Percentiles rank a stretch among this genome's conserved stretches.
Evolutionary conservation across 2,888 invertebrate genomes (phyloP).

Genomic region (Latrodectus elegans): DNA sequence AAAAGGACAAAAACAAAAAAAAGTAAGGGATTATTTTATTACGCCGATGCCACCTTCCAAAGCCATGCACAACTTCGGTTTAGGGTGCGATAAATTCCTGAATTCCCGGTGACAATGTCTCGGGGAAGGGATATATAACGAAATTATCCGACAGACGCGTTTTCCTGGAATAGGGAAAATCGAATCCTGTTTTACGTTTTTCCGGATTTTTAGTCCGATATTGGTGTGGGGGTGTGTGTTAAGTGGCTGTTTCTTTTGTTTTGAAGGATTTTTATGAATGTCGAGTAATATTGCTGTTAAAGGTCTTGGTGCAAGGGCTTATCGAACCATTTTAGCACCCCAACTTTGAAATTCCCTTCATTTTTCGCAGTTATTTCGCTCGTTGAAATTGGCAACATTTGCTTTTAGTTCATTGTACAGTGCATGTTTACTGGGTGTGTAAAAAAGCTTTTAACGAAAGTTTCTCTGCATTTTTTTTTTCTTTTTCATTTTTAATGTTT

Average conservation of each 20-base stretch:
- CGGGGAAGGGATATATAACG: background rate
- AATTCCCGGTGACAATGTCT: background rate
- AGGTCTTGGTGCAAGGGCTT: no score
- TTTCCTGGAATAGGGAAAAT: background rate
- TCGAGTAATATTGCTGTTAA: background rate
- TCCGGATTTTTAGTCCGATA: background rate
- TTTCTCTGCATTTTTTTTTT: no score
- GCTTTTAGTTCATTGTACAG: no score
- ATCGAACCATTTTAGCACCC: no score
- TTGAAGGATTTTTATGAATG: constrained; percentile 2
- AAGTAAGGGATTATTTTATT: constrained; percentile 47
- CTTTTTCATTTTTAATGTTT: no score
- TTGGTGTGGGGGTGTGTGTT: background rate
- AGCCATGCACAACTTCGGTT: constrained; percentile 9
- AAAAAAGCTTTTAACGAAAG: no score
- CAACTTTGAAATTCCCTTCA: no score
- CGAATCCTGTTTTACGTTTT: background rate
- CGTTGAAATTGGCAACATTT: no score
- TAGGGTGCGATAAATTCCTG: constrained; percentile 47
- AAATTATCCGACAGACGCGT: background rate
- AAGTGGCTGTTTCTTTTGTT: background rate
- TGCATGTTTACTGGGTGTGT: no score
- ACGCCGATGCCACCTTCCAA: constrained; percentile 13
- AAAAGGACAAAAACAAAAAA: background rate
- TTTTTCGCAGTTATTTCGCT: no score